These are phyloP conservation scores for Anneissia japonica DNA, from an alignment of 35 echinoderm and acorn worm genomes.

Conservation along the genomic window DNA sequence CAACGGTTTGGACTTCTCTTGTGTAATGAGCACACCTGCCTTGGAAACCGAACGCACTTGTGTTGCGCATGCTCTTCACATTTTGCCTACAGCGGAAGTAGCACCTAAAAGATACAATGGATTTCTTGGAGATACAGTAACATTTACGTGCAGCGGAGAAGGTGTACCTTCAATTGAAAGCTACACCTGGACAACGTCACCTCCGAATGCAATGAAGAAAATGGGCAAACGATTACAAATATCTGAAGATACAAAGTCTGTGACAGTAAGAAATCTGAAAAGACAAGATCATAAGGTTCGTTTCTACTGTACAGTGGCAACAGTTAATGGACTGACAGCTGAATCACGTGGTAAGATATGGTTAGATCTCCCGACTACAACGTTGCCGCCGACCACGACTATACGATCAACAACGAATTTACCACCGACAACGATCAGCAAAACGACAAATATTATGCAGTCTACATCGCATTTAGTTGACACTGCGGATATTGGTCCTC, in stretches of 20 bases:
- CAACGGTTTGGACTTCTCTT: neutral
- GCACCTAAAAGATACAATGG: neutral
- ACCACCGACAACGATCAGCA: neutral
- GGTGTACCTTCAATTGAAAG: neutral
- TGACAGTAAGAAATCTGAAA: neutral
- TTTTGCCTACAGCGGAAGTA: neutral
- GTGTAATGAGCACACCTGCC: neutral
- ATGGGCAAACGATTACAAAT: neutral
- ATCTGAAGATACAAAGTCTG: neutral
- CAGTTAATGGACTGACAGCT: neutral
- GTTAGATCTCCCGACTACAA: neutral
- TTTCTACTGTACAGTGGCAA: neutral
- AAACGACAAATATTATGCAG: neutral
- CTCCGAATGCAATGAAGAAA: neutral
- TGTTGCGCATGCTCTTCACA: neutral
- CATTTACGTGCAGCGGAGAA: neutral
- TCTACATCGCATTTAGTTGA: neutral
- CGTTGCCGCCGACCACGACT: neutral
- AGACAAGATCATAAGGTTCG: neutral
- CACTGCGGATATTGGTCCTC: neutral
- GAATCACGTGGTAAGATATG: neutral
- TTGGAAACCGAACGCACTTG: neutral
- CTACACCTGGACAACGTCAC: neutral
- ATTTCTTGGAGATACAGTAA: neutral
- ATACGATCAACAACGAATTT: neutral